Conservation (phyloP, 2,888 invertebrate genomes). For the Lymantria dispar region DNA sequence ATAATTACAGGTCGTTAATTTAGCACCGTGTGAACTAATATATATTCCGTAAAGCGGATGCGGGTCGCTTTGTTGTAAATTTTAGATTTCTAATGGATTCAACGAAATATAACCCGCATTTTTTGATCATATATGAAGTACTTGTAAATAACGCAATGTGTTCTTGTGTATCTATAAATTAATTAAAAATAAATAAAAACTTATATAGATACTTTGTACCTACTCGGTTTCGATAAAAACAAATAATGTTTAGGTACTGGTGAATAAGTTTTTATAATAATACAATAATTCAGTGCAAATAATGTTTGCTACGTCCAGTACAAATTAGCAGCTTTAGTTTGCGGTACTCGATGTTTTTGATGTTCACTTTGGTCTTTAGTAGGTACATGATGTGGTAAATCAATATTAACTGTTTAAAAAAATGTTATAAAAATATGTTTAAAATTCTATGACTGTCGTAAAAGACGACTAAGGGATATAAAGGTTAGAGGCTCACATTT, state of each 20-base stretch:
- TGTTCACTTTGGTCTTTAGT: neutral
- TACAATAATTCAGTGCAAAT: slow-evolving; percentile 3
- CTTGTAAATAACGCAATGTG: neutral
- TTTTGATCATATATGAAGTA: slow-evolving; percentile 4
- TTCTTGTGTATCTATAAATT: neutral
- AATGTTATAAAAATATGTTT: no score
- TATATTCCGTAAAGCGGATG: slow-evolving; percentile 8
- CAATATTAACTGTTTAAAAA: no score
- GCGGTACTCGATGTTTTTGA: neutral
- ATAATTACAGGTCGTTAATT: no score
- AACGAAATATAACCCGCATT: slow-evolving; percentile 13
- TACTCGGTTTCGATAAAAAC: slow-evolving; percentile 18
- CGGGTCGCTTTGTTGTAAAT: slow-evolving; percentile 19
- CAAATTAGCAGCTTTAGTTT: slow-evolving; percentile 3
- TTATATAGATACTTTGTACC: neutral
- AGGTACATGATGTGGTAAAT: no score
- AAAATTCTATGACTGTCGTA: neutral
- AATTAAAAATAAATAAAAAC: neutral
- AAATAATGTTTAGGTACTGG: slow-evolving; percentile 11
- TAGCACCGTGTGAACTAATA: no score
- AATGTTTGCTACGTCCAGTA: neutral
- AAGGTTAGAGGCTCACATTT: no score
- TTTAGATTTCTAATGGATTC: neutral
- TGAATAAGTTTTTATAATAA: neutral
- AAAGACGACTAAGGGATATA: no score